phyloP scores from a whole-genome alignment of 1,140 invertebrate species.

The Aphelinus atriplicis region DNA sequence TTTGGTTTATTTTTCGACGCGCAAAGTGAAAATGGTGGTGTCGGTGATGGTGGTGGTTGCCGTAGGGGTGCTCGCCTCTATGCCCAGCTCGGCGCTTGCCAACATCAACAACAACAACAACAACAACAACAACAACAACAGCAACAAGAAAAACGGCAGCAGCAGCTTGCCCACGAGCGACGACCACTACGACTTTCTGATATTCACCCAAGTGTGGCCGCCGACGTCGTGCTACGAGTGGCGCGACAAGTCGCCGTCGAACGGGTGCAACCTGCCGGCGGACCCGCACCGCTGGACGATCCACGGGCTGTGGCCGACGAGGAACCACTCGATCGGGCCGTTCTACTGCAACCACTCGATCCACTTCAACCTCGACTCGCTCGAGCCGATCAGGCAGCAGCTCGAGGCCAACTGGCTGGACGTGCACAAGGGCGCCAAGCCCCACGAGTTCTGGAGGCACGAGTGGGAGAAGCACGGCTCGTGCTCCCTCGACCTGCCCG shows the following conservation, averaged over 20 bases:
- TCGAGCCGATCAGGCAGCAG: slow-evolving; percentile 71
- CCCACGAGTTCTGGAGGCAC: slow-evolving; percentile 79
- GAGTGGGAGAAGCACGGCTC: slow-evolving; percentile 90
- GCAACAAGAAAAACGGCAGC: too few species aligned
- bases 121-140: too few species aligned
- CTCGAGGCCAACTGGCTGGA: slow-evolving; percentile 79
- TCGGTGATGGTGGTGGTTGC: too few species aligned
- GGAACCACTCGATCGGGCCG: slow-evolving; percentile 73
- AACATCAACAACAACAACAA: too few species aligned
- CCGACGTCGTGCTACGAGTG: slow-evolving; percentile 78
- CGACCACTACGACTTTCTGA: slow-evolving; percentile 75
- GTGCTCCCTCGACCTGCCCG: slow-evolving; percentile 73
- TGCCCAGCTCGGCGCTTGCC: too few species aligned
- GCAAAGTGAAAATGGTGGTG: too few species aligned
- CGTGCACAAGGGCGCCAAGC: slow-evolving; percentile 71
- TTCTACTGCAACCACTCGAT: slow-evolving; percentile 75
- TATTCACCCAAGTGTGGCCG: slow-evolving; percentile 86
- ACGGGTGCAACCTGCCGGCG: slow-evolving; percentile 73
- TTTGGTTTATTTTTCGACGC: too few species aligned
- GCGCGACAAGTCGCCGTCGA: slow-evolving; percentile 69
- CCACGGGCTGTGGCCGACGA: slow-evolving; percentile 86
- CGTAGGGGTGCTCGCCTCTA: too few species aligned
- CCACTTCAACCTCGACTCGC: slow-evolving; percentile 70
- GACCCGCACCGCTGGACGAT: slow-evolving; percentile 73
- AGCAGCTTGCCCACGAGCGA: too few species aligned